Evolutionary conservation across 1,140 invertebrate species (phyloP), one percentile per base, ranked within the genome.

Genomic region (Zaprionus vittiger): DNA sequence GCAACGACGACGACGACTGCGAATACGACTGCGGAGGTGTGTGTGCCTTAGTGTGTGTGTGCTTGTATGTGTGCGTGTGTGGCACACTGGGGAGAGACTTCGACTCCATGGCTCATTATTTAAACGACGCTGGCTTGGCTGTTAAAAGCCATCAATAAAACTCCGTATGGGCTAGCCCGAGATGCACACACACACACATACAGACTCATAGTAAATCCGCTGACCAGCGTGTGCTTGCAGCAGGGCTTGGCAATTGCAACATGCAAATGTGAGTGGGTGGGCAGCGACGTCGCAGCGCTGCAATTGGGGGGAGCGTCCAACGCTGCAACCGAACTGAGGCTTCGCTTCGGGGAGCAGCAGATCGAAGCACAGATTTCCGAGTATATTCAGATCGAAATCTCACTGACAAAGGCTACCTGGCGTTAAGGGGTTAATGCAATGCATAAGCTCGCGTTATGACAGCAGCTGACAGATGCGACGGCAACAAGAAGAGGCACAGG

Each of bases 191-290:
- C n/a, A 17, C n/a, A 15, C 12, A 17, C 34, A 17, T 34, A 59
- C 57, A 24, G 31, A 28, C 20, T 5, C 49, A 31, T 52, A 65
- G 63, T 17, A 47, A 55, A 57, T 52, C 17, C 31, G 69, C 79
- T 87, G 84, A 87, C 84, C 84, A 87, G 52, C 77, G 66, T 52
- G 17, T 47, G 41, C 41, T 38, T 17, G 5, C 3, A 5, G 24
- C 80, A 81, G 84, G 84, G 84, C 84, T 87, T 87, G 84, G 84
- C 84, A 87, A 73, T 78, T 71, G 69, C 79, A 73, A 68, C 84
- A 87, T 89, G 85, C 85, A 84, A 89, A 89, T 90, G 85, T 78
- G 85, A 81, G 84, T 89, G 84, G 84, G 84, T 90, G 84, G 80
- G 78, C 78, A 80, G 73, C 28, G 28, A 31, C 60, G 47, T 24